These are phyloP conservation scores for Mus musculus DNA, from an alignment of 2,113 vertebrate genomes.

Conservation along the genomic window DNA sequence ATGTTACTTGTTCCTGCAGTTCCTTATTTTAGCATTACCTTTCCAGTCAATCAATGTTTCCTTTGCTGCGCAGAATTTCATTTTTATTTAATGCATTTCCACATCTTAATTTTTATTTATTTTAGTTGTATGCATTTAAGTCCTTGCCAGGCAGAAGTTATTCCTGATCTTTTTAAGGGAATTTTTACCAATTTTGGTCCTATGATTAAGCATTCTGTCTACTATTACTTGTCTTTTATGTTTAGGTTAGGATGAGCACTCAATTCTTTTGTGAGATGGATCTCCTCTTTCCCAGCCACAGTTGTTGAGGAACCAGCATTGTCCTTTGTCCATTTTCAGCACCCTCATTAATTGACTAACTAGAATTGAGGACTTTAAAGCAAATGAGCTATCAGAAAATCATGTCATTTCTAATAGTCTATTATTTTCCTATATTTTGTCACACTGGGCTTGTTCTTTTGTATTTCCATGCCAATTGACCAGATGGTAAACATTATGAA, in stretches of 20 bases:
- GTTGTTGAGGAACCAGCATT: neutral
- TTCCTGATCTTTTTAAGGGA: neutral
- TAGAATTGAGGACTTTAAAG: neutral
- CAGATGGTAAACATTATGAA: neutral
- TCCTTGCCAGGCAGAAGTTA: neutral
- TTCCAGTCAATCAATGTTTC: neutral
- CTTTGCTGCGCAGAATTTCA: neutral
- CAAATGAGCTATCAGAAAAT: constrained; percentile 9
- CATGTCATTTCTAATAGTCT: neutral
- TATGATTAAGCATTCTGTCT: neutral
- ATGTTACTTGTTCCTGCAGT: too few relatives aligned
- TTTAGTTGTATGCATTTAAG: neutral
- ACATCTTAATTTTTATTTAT: neutral
- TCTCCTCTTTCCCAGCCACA: neutral
- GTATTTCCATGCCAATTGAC: neutral
- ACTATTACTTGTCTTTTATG: neutral
- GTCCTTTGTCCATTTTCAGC: neutral
- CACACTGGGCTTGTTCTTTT: neutral
- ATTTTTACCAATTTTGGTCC: neutral
- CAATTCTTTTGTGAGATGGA: neutral
- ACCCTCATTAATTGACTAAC: neutral
- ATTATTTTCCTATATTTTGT: neutral
- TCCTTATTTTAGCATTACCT: neutral
- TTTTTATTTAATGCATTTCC: neutral
- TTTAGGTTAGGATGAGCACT: neutral